Evolutionary conservation across 2,797 vertebrate genomes (phyloP).

Genomic region (Neosalanx taihuensis): DNA sequence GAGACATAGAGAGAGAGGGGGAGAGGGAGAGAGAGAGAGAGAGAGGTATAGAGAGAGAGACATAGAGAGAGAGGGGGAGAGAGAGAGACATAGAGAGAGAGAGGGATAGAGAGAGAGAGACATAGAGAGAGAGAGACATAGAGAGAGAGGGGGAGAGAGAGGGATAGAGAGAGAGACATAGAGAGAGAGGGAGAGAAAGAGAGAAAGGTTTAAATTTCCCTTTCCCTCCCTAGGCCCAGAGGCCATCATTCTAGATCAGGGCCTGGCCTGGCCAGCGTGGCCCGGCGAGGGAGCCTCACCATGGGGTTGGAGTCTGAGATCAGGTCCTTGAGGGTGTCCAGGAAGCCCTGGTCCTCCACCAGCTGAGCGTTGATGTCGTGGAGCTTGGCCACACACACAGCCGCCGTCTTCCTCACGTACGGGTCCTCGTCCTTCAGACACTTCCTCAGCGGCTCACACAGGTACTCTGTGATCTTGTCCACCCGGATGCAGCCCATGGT

Average conservation of each 20-base stretch:
- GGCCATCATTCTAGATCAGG: conserved; percentile 10
- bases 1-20: conserved; percentile 10
- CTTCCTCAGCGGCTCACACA: conserved; percentile 94
- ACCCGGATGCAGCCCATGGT: conserved; percentile 98
- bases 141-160: too few species aligned
- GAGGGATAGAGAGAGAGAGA: too few species aligned
- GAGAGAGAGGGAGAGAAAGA: background rate
- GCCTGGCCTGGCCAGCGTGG: too few species aligned
- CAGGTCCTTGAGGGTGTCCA: conserved; percentile 95
- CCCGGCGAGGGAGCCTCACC: conserved; percentile 62
- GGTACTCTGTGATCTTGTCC: conserved; percentile 96
- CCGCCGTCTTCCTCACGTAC: conserved; percentile 94
- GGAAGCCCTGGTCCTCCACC: conserved; percentile 95
- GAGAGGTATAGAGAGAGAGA: background rate
- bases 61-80: background rate
- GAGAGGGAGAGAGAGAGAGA: conserved; percentile 11
- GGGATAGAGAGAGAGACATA: too few species aligned
- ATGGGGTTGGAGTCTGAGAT: conserved; percentile 98
- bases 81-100: too few species aligned
- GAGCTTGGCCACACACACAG: conserved; percentile 95
- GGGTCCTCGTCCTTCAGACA: conserved; percentile 98
- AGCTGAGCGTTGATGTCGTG: conserved; percentile 96
- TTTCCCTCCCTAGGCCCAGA: background rate
- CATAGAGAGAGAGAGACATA: too few species aligned
- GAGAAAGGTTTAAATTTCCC: background rate